Base-by-base conservation (phyloP, 1,140 invertebrate species). In the Maconellicoccus hirsutus region DNA sequence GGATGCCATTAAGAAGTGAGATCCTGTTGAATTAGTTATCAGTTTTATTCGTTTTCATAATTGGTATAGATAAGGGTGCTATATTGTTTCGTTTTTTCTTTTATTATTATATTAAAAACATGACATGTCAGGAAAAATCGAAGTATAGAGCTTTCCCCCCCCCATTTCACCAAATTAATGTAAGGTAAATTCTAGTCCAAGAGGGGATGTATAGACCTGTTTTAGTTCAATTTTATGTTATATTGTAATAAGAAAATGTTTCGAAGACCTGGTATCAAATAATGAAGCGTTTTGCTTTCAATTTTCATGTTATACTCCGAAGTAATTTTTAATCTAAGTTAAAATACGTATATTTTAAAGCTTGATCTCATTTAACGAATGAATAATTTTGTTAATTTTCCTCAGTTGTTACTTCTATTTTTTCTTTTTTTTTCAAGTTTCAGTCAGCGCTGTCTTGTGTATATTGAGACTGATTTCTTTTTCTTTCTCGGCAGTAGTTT, bases 381-480 rank as follows among this genome's bases (percentile, higher is more conserved):
- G 19, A 66, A 16, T 23, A 25, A 4, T 23, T 23, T 66, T 66
- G 22, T 66, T 66, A 16, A 66, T 66, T 66, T 23, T 66, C 8
- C 16, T 23, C 25, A 25, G 61, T 25, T 25, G 21, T 66, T 66
- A 19, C 25, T 16, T 26, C 3, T 25, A 23, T 25, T 22, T 23
- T 66, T 25, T 66, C 25, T 16, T 16, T 59, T 66, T 23, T 25
- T 23, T 66, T 4, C 3, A 66, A 66, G 61, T 66, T 66, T 25
- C 61, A 66, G 61, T 66, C 61, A 66, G 25, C 10, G 3, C 19
- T 66, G 7, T 10, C 61, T 66, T 25, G 10, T 66, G 61, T 66
- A 66, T 66, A 66, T 66, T 66, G 25, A 66, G 61, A 66, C 61
- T 66, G 61, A 66, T 66, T 66, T 66, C n/a, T 66, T 25, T 66